Evolutionary conservation across 2,888 invertebrate species (phyloP), one percentile per base, ranked within the genome.

Genomic region (Schizotus pectinicornis): DNA sequence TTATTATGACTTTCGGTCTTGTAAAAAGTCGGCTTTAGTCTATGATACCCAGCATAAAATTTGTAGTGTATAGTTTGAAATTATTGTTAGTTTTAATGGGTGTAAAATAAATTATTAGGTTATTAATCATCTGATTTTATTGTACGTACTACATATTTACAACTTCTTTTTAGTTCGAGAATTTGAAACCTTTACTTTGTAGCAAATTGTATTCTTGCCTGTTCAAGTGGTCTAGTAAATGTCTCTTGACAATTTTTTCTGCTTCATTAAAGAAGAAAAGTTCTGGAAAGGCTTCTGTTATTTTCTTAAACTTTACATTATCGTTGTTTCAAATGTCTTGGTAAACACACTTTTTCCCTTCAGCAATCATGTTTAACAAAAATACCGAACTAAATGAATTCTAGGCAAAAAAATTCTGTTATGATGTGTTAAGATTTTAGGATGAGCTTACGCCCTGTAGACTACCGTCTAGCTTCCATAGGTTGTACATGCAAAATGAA

Each of bases 151-250:
- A n/a, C n/a, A n/a, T n/a, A n/a, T 7, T 41, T 54, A 59, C 49
- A 59, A 13, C 45, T 59, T 54, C 14, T 48, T 41, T 12, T 35
- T 39, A n/a, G 9, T 8, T 37, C 14, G 82, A 61, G 80, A 81
- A n/a, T 6, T 67, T 72, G 66, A 90, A 89, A 6, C 89, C 89
- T 72, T 84, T 86, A 13, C 79, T 79, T 54, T 79, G 68, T 9
- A 90, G 68, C 1, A 91, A 79, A 6, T 90, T 91, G 75, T 90
- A 90, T 72, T 89, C 85, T 31, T 85, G 71, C 22, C 89, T 83
- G 33, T 79, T 83, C 9, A 87, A 79, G 30, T 79, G 75, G 0
- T 83, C 83, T 35, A 91, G 77, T 35, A 81, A 77, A 42, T 89
- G 72, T 61, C 88, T 82, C 73, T 91, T 88, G 6, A 90, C 74